These are phyloP conservation scores for Leguminivora glycinivorella DNA, from an alignment of 1,140 invertebrate species.

Conservation along the genomic window DNA sequence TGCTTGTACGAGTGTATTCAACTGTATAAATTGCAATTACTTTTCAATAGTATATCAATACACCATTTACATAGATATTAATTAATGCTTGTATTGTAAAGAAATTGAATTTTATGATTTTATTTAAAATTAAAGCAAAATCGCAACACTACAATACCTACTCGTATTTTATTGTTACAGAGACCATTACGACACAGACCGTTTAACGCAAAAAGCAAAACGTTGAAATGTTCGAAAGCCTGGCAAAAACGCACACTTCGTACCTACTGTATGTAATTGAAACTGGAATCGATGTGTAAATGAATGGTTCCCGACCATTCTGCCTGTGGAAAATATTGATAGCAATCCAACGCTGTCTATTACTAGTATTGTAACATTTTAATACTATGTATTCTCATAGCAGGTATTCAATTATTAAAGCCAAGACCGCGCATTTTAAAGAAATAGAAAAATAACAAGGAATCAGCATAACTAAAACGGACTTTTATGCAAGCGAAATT, in stretches of 20 bases:
- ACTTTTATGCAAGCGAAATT: constrained; percentile 28
- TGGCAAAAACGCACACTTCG: constrained; percentile 38
- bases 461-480: constrained; percentile 31
- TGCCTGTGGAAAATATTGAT: constrained; percentile 15
- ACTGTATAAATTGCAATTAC: neutral
- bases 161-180: constrained; percentile 48
- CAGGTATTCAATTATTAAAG: neutral
- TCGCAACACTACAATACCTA: constrained; percentile 39
- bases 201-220: constrained; percentile 53
- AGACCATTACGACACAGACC: constrained; percentile 50
- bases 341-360: neutral
- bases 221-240: constrained; percentile 38
- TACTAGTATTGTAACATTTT: neutral
- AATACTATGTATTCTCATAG: neutral
- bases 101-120: constrained; percentile 9
- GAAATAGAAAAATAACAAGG: neutral
- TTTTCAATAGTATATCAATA: no score
- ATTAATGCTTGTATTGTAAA: neutral
- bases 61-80: neutral
- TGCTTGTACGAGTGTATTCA: neutral
- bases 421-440: neutral
- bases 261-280: constrained; percentile 43
- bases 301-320: constrained; percentile 33
- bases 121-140: constrained; percentile 29
- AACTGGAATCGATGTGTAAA: constrained; percentile 39